A percentile compares a stretch with the other conserved stretches of the same genome.
Conservation (phyloP, 2,888 invertebrate species). For the Platypus cylindrus region DNA sequence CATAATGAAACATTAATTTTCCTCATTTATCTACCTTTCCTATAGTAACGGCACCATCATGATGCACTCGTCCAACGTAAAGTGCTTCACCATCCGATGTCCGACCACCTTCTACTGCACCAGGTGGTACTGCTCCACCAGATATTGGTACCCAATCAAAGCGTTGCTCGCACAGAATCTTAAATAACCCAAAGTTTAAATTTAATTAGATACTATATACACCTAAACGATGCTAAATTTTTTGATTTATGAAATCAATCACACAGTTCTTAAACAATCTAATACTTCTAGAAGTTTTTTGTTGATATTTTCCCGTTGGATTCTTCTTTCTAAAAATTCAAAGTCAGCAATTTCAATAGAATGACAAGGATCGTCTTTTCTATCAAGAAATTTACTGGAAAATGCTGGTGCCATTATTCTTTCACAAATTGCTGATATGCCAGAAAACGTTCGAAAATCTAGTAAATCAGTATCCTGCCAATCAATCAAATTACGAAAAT, state of each 20-base stretch:
- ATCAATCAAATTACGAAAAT: constrained; percentile 40
- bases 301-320: constrained; percentile 39
- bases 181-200: neutral
- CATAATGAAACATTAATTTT: neutral
- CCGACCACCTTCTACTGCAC: constrained; percentile 40
- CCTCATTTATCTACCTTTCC: constrained; percentile 32
- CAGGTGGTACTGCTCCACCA: constrained; percentile 38
- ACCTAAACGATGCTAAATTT: neutral
- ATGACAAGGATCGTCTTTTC: constrained; percentile 55
- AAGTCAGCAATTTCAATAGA: constrained; percentile 61
- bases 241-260: too few species aligned
- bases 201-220: neutral
- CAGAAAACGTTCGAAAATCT: constrained; percentile 67
- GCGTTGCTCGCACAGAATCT: constrained; percentile 39
- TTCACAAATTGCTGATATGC: constrained; percentile 65
- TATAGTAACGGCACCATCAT: constrained; percentile 41
- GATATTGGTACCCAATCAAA: constrained; percentile 38
- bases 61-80: constrained; percentile 41
- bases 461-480: constrained; percentile 42
- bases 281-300: constrained; percentile 40
- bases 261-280: constrained; percentile 32
- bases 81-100: constrained; percentile 40
- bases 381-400: constrained; percentile 36
- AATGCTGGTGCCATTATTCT: constrained; percentile 47
- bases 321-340: constrained; percentile 46